phyloP scores from a whole-genome alignment of 2,888 invertebrate genomes.

The Harpagoxenus sublaevis region DNA sequence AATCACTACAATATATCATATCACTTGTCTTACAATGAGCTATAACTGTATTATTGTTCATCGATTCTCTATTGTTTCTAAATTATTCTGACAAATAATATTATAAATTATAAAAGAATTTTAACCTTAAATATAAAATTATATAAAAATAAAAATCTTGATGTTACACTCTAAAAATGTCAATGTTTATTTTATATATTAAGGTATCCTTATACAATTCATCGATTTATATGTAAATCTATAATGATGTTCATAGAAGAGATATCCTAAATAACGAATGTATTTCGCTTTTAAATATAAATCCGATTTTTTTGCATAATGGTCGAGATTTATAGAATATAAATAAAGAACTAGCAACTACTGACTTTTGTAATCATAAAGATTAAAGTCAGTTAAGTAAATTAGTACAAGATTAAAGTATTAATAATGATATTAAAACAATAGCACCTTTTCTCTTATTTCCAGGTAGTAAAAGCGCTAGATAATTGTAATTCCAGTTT shows the following conservation, averaged over 20 bases:
- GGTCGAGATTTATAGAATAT: background rate
- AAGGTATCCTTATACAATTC: background rate
- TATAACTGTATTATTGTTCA: background rate
- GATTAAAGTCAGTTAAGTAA: background rate
- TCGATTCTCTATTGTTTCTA: background rate
- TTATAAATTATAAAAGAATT: background rate
- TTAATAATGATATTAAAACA: background rate
- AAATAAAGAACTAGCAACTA: no score
- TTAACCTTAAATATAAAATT: conserved; percentile 12
- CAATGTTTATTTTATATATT: background rate
- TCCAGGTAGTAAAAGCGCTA: background rate
- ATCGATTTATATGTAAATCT: background rate
- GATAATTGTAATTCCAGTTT: conserved; percentile 61
- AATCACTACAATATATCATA: background rate
- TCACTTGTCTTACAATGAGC: background rate
- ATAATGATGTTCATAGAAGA: background rate
- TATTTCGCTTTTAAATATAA: background rate
- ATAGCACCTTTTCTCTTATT: background rate
- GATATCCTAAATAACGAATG: background rate
- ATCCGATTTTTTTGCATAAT: background rate
- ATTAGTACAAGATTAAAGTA: background rate
- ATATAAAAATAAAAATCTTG: background rate
- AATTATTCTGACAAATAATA: background rate
- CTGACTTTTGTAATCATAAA: background rate
- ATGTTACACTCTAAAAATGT: background rate